Base-by-base conservation (phyloP, 2,888 invertebrate species). In the Ptychoptera albimana region DNA sequence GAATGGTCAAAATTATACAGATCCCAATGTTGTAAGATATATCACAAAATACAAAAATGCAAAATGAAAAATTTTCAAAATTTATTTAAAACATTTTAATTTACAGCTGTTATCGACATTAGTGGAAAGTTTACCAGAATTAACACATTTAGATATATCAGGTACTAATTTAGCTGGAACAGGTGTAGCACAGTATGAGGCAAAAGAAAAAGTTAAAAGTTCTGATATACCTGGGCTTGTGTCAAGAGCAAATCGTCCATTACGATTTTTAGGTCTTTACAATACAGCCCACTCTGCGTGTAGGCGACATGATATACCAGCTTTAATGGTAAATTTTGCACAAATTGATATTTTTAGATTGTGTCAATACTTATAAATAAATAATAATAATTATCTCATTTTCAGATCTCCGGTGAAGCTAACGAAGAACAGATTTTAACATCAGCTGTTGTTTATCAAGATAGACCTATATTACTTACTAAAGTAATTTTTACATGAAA, bases 161-260 rank as follows among this genome's bases (percentile, higher is more conserved):
- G 93, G 93, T 11, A 96, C 96, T 13, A 94, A 97, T 70, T 69
- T 97, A 50, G 91, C 93, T 36, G 91, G 93, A 11, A 77, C 78
- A 44, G 87, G 87, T 39, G 79, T 82, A 23, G 80, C 80, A 58
- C 67, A 68, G 49, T 67, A 68, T 46, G 66, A 68, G 45, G 54
- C 58, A 2, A 63, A 64, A 51, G 56, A 51, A 37, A 46, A 46
- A 32, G 46, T 50, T 38, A 60, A 60, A 39, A 56, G 74, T n/a
- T 75, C 82, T 50, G 85, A 92, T 60, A 93, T 97, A 55, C 87
- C 87, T 6, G 96, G 94, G 0, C 70, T 96, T 15, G 77, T 79
- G 14, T 75, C 75, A 36, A 71, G 91, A 42, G 80, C 86, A 0
- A 68, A 77, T 47, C 74, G 73, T 43, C 87, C 86, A 0, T 70